Base-by-base conservation (phyloP, 2,797 vertebrate species). In the Lates japonicus region DNA sequence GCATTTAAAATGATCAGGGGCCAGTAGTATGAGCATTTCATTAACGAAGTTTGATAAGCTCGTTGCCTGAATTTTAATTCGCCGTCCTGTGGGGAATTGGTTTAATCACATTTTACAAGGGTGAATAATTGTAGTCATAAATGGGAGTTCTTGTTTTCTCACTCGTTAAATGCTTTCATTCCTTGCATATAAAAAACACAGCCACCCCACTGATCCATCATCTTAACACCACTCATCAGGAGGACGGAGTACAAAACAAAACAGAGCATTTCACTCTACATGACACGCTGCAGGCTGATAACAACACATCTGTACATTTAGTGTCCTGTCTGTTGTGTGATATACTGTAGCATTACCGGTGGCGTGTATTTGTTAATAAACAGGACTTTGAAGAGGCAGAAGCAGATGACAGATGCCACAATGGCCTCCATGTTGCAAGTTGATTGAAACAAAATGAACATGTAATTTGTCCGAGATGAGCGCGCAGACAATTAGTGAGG, bases 21-120 rank as follows among this genome's bases (percentile, higher is more conserved):
- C 41, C 58, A 22, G 67, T 57, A 57, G 74, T 22, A 76, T 48
- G 54, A 70, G 71, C 49, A 41, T 90, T 84, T 81, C 70, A 89
- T 83, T 83, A 87, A 68, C 35, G 80, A 55, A 19, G 61, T 63
- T 80, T 82, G 31, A 81, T 82, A 66, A 80, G 72, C 82, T 82
- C 0, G 14, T 90, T 79, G 64, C 12, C 31, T 44, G 77, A 73
- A 79, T 84, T 88, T 68, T 71, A 89, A 90, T 91, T 78, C 58
- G 19, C n/a, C n/a, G n/a, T n/a, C n/a, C 66, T 51, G 48, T 67
- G 46, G 35, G 59, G 77, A 58, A 82, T 78, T 70, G 58, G 39
- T 86, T 86, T 79, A 75, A 86, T 91, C 63, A 63, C 59, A 73
- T 85, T 88, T 75, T 77, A 63, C 63, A 5, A 44, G 16, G 48